phyloP scores from a whole-genome alignment of 2,797 vertebrate species.

The Apodemus agrarius region DNA sequence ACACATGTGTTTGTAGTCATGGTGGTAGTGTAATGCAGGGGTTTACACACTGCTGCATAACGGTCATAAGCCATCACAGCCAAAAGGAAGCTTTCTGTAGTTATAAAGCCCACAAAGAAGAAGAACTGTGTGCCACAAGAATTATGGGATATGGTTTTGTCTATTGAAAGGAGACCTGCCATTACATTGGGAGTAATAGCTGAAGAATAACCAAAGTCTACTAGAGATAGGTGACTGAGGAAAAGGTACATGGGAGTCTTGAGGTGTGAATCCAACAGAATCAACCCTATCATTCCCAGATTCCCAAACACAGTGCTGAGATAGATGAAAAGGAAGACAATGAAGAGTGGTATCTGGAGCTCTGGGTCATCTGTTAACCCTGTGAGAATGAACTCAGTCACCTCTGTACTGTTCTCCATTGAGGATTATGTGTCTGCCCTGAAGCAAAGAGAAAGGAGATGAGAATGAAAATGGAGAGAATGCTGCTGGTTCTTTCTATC shows the following conservation, averaged over 20 bases:
- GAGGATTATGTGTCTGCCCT: background rate
- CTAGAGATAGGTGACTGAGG: constrained; percentile 69
- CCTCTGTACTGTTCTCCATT: constrained; percentile 52
- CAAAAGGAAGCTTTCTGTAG: constrained; percentile 53
- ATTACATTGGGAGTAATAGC: constrained; percentile 70
- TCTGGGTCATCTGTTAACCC: background rate
- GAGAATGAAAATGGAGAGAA: no score
- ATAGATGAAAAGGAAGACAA: constrained; percentile 40
- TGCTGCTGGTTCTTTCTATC: background rate
- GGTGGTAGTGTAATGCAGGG: constrained; percentile 19
- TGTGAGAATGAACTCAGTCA: constrained; percentile 34
- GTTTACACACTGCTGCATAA: constrained; percentile 4
- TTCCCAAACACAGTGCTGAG: constrained; percentile 57
- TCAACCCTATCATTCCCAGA: background rate
- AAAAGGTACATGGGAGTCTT: constrained; percentile 70
- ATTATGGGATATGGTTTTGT: constrained; percentile 34
- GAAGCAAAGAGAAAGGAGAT: background rate
- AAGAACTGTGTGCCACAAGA: constrained; percentile 60
- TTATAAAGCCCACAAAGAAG: constrained; percentile 61
- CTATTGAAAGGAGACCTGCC: constrained; percentile 34
- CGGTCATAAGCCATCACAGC: constrained; percentile 69
- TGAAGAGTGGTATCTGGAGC: constrained; percentile 45
- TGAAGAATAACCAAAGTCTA: constrained; percentile 72
- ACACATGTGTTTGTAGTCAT: constrained; percentile 2
- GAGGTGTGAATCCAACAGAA: constrained; percentile 51